Evolutionary conservation across 2,113 vertebrate species (phyloP).

Genomic region (Nycticorax nycticorax): DNA sequence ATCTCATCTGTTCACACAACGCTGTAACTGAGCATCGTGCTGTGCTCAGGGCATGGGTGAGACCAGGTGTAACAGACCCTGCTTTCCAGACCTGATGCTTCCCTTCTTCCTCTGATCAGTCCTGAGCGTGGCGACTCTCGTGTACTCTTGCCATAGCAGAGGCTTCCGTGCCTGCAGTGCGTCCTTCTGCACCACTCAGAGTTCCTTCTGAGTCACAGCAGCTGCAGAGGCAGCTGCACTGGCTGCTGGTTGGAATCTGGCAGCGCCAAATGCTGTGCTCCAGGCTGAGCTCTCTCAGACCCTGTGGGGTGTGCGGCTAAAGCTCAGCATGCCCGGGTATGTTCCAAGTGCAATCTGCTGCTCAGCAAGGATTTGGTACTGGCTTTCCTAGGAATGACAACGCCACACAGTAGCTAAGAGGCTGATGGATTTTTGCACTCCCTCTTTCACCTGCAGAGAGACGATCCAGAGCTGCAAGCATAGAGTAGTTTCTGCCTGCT

Average conservation of each 20-base stretch:
- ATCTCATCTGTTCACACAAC: neutral
- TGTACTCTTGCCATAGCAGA: neutral
- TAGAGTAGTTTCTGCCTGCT: neutral
- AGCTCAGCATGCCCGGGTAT: neutral
- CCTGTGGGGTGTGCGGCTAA: accelerated
- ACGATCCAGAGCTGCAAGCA: neutral
- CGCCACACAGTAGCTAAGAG: accelerated
- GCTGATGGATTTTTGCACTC: neutral
- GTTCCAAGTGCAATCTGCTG: neutral
- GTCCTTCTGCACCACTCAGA: neutral
- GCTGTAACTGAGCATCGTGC: accelerated
- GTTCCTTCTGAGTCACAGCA: neutral
- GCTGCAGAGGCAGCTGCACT: neutral
- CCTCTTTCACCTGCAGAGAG: neutral
- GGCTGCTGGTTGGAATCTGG: neutral
- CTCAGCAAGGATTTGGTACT: neutral
- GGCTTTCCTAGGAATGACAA: neutral
- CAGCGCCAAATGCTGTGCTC: neutral
- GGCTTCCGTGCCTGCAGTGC: neutral
- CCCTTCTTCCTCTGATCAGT: neutral
- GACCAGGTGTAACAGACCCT: neutral
- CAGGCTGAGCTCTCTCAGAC: neutral
- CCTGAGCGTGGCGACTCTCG: neutral
- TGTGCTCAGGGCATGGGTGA: neutral
- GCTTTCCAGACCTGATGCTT: neutral